Evolutionary conservation across 2,113 vertebrate species (phyloP).

Genomic region (Bolborhynchus lineola): DNA sequence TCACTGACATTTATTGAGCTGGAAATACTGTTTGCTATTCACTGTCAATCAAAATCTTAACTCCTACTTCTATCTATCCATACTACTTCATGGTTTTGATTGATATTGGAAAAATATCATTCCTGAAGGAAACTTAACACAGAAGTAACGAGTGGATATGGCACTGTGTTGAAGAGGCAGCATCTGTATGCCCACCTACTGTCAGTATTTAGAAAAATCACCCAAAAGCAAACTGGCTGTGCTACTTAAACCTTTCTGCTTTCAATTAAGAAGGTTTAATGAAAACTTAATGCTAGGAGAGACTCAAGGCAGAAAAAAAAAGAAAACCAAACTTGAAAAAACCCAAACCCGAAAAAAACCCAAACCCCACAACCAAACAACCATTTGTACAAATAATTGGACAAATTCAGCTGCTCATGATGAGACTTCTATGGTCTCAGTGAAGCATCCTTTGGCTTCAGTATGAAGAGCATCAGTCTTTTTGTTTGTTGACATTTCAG

Average conservation of each 20-base stretch:
- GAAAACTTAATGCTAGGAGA: background rate
- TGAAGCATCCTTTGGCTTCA: background rate
- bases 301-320: background rate
- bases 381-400: background rate
- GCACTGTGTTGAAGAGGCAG: background rate
- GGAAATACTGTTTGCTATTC: conserved; percentile 55
- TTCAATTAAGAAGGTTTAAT: background rate
- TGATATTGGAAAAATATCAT: conserved; percentile 25
- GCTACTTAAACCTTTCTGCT: background rate
- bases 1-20: conserved; percentile 60
- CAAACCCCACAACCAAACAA: background rate
- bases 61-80: conserved; percentile 13
- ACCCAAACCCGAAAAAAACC: no score
- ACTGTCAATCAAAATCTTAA: conserved; percentile 60
- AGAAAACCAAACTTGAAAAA: no score
- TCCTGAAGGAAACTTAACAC: background rate
- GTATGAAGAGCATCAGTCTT: background rate
- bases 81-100: conserved; percentile 24
- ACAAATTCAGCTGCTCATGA: background rate
- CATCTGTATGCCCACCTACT: background rate
- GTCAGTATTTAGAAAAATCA: background rate
- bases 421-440: background rate
- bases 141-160: background rate
- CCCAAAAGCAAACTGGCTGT: background rate
- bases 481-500: background rate